A percentile compares a stretch with the other conserved stretches of the same genome.
Conservation (phyloP, 2,888 invertebrate genomes). For the Phyllotreta striolata region DNA sequence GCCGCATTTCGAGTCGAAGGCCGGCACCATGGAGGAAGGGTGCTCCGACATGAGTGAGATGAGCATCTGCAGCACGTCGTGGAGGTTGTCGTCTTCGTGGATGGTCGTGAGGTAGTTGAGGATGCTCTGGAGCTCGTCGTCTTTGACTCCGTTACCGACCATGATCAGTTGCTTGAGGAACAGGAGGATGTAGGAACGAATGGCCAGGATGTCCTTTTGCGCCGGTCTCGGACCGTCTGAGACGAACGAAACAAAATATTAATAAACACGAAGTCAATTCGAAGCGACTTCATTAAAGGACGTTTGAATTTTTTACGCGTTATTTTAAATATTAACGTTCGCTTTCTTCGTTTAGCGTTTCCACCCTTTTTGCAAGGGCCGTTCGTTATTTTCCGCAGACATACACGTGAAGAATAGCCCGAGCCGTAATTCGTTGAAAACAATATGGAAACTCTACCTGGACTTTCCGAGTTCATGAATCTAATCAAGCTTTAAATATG, state of each 20-base stretch:
- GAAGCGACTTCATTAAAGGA: constrained; percentile 4
- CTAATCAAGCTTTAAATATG: too few relatives aligned
- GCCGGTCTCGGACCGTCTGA: constrained; percentile 93
- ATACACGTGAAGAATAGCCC: too few relatives aligned
- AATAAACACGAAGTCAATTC: constrained; percentile 5
- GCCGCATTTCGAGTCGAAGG: constrained; percentile 97
- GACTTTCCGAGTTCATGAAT: too few relatives aligned
- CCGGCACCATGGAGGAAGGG: constrained; percentile 98
- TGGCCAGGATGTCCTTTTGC: constrained; percentile 92
- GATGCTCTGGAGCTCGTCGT: constrained; percentile 98
- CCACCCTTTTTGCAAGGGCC: not conserved
- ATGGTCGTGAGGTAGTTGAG: constrained; percentile 97
- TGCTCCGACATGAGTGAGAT: constrained; percentile 98
- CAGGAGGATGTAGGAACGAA: constrained; percentile 92
- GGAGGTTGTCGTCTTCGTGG: constrained; percentile 98
- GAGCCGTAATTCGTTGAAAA: constrained; percentile 24
- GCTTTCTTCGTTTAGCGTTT: not conserved
- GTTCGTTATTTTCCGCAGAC: too few relatives aligned
- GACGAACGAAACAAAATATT: constrained; percentile 47
- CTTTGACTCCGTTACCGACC: constrained; percentile 96
- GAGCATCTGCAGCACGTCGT: constrained; percentile 96
- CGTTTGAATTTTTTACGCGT: not conserved
- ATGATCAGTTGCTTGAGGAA: constrained; percentile 96
- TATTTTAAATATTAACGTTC: too few relatives aligned
- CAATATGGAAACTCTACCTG: too few relatives aligned